These are phyloP conservation scores for Lepidocyrtoides sp. DNA, from an alignment of 2,888 invertebrate genomes.

Conservation along the genomic window DNA sequence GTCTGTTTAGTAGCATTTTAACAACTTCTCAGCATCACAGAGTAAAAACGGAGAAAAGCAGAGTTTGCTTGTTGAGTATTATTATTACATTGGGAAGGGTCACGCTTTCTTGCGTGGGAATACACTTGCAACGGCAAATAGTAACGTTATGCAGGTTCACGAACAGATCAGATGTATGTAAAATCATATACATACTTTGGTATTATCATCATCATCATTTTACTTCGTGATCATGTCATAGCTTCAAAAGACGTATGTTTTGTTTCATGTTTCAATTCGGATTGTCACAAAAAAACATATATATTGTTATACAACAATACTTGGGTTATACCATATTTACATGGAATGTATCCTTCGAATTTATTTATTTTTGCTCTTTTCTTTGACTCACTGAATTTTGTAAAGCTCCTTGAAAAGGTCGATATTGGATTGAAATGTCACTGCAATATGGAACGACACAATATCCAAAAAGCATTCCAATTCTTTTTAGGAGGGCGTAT, in stretches of 20 bases:
- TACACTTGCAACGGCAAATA: background rate
- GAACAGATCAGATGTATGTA: background rate
- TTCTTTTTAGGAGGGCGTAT: too few relatives aligned
- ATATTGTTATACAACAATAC: too few relatives aligned
- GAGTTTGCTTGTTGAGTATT: too few relatives aligned
- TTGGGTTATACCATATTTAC: too few relatives aligned
- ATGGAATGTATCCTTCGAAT: too few relatives aligned
- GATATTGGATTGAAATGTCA: background rate
- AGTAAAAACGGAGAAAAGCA: background rate
- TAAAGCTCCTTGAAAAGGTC: background rate
- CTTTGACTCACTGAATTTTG: background rate
- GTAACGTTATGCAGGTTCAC: background rate
- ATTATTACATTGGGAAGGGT: background rate
- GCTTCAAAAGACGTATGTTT: background rate
- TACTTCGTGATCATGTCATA: background rate
- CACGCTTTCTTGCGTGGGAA: background rate
- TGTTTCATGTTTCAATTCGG: background rate
- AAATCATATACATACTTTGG: background rate
- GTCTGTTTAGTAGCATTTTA: conserved; percentile 17
- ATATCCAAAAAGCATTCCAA: too few relatives aligned
- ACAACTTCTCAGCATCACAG: background rate
- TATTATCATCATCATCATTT: background rate
- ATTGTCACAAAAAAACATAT: background rate
- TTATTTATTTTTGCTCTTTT: too few relatives aligned
- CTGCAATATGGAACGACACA: too few relatives aligned